A percentile compares a stretch with the other conserved stretches of the same genome.
Evolutionary conservation across 2,113 vertebrate genomes (phyloP).

Genomic region (Pipra filicauda): DNA sequence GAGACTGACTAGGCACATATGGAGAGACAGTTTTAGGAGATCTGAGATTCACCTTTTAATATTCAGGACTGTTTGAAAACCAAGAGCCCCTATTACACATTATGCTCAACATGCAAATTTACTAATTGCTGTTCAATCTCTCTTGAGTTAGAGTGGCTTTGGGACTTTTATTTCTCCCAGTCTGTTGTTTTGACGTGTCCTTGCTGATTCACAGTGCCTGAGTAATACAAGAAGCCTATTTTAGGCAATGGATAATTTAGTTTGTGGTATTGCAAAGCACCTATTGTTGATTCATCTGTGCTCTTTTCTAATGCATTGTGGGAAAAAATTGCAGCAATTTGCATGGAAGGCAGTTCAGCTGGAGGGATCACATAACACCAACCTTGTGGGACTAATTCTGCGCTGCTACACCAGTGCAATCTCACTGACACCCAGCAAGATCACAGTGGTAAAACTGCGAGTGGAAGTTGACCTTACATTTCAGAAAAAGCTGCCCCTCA

Average conservation of each 20-base stretch:
- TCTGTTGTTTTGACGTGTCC: not conserved
- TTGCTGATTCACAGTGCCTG: slow-evolving; percentile 5
- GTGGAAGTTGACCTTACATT: slow-evolving; percentile 30
- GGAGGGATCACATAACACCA: not conserved
- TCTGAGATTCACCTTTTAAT: not conserved
- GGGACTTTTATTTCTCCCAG: not conserved
- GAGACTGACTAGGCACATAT: not conserved
- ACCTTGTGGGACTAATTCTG: not conserved
- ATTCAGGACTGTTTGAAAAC: not conserved
- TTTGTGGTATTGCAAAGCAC: not conserved
- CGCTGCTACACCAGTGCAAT: not conserved
- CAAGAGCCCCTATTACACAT: not conserved
- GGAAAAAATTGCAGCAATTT: slow-evolving; percentile 9
- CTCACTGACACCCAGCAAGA: not conserved
- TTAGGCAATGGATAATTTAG: not conserved
- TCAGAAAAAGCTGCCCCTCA: slow-evolving; percentile 7
- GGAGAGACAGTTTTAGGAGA: not conserved
- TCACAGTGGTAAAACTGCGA: not conserved
- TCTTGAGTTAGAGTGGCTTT: not conserved
- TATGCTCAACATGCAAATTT: not conserved
- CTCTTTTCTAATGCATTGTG: not conserved
- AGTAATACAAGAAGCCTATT: not conserved
- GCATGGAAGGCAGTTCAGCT: slow-evolving; percentile 14
- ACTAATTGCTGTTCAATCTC: not conserved
- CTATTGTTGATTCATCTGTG: slow-evolving; percentile 1